Base-by-base conservation (phyloP, 1,140 invertebrate species). In the Olivierus martensii region DNA sequence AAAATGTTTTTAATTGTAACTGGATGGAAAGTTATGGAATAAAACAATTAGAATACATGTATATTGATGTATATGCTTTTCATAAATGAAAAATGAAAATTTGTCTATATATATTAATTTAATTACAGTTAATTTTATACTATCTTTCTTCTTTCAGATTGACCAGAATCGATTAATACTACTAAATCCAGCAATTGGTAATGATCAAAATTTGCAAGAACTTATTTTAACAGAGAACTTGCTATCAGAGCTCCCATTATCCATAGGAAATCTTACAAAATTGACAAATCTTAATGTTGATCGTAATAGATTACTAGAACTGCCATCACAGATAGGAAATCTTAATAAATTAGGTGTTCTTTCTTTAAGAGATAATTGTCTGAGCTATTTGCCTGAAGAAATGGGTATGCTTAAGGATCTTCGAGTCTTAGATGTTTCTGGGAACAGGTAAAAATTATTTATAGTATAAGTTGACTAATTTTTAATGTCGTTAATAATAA, bases 11-110 rank as follows among this genome's bases (percentile, higher is more conserved):
- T n/a, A n/a, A n/a, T 77, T 99, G 39, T 98, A 93, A 89, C 69
- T 98, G 50, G 95, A 99, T 73, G 87, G 92, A 68, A 99, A 99
- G 73, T 84, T 92, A 68, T 73, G 99, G n/a, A n/a, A n/a, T n/a
- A n/a, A n/a, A n/a, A n/a, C n/a, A n/a, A n/a, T n/a, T n/a, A n/a
- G n/a, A n/a, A n/a, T n/a, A n/a, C n/a, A n/a, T n/a, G n/a, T n/a
- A 38, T 11, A 11, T 38, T 11, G 37, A n/a, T 38, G n/a, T 38
- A 38, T 11, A 11, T 38, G 37, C n/a, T 38, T 38, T 38, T 9
- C 37, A 38, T 11, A 11, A 38, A 38, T 38, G n/a, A 38, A 38
- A 38, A 38, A 11, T 38, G 37, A 11, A 11, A 38, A 9, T 38
- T 38, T 38, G 37, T 38, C 10, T 38, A 9, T n/a, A 38, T 38